Conservation (phyloP, 2,113 vertebrate genomes). For the Podiceps cristatus region DNA sequence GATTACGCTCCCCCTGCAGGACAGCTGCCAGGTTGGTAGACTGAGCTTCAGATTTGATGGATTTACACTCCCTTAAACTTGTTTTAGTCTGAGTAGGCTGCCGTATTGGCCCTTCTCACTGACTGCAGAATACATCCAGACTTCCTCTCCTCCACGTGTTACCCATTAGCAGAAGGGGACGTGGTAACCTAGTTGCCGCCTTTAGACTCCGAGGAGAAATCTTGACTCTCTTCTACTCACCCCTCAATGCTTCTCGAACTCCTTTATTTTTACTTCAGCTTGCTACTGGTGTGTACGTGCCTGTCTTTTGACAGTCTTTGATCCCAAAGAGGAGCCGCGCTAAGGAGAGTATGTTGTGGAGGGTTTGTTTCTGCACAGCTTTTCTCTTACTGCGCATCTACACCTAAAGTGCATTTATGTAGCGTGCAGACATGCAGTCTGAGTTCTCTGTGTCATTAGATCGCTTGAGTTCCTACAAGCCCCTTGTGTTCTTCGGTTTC, state of each 20-base stretch:
- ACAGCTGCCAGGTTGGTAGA: neutral
- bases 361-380: neutral
- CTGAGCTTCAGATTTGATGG: neutral
- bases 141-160: neutral
- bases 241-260: neutral
- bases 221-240: neutral
- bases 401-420: neutral
- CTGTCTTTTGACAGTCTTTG: neutral
- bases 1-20: neutral
- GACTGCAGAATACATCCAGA: neutral
- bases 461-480: neutral
- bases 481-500: neutral
- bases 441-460: neutral
- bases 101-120: accelerated
- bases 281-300: accelerated
- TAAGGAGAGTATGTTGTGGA: neutral
- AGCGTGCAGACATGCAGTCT: neutral
- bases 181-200: accelerated
- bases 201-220: neutral
- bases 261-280: neutral
- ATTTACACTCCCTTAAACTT: neutral
- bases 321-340: neutral
- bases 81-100: neutral
- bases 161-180: neutral
- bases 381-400: neutral